phyloP scores from a whole-genome alignment of 2,888 invertebrate species.

The Lycophotia porphyrea region DNA sequence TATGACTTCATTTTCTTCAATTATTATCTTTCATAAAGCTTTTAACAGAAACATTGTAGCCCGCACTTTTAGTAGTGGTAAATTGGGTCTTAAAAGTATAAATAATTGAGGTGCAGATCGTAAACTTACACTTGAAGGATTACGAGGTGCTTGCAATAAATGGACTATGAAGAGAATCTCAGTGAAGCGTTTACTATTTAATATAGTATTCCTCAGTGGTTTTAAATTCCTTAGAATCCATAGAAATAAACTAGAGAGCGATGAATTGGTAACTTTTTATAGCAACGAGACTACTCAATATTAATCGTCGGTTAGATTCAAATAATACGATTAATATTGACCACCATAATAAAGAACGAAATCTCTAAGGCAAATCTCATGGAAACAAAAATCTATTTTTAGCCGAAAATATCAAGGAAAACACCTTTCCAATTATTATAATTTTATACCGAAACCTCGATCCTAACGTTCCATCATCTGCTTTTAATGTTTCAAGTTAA shows the following conservation, averaged over 20 bases:
- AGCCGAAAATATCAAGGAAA: conserved; percentile 11
- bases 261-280: background rate
- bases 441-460: conserved; percentile 57
- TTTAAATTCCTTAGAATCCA: conserved; percentile 13
- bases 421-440: conserved; percentile 38
- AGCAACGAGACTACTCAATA: background rate
- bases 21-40: conserved; percentile 5
- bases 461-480: conserved; percentile 62
- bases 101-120: conserved; percentile 24
- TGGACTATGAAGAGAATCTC: conserved; percentile 18
- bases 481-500: conserved; percentile 73
- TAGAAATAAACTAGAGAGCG: background rate
- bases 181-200: conserved; percentile 41
- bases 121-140: conserved; percentile 29
- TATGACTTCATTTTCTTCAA: conserved; percentile 17
- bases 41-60: background rate
- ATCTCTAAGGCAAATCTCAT: background rate
- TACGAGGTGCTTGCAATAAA: conserved; percentile 38
- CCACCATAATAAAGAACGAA: background rate
- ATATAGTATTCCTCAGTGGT: conserved; percentile 22
- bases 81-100: background rate
- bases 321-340: too few species aligned
- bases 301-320: too few species aligned
- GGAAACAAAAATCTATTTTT: conserved; percentile 2
- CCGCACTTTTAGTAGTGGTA: background rate